These are phyloP conservation scores for Phallusia fumigata DNA, from an alignment of 23 tunicate species.

Conservation along the genomic window DNA sequence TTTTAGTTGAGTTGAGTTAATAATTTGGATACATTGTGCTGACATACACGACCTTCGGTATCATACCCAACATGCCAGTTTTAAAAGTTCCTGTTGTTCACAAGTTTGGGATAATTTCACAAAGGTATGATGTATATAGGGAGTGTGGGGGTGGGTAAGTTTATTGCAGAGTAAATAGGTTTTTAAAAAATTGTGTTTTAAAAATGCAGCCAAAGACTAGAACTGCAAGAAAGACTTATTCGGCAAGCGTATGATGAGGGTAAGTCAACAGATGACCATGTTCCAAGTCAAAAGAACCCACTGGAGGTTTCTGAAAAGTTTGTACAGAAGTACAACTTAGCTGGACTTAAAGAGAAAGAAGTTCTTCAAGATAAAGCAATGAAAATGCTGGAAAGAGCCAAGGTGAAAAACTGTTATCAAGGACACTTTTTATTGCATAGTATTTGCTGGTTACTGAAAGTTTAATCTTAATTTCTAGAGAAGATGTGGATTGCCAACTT, in stretches of 20 bases:
- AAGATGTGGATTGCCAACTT: slow-evolving; percentile 61
- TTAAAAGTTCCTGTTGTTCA: slow-evolving; percentile 75
- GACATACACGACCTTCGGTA: too few relatives aligned
- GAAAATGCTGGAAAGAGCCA: slow-evolving; percentile 63
- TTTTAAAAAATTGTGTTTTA: too few relatives aligned
- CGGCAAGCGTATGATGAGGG: slow-evolving; percentile 61
- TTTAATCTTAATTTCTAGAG: slow-evolving; percentile 19
- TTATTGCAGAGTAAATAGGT: too few relatives aligned
- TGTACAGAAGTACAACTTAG: slow-evolving; percentile 71
- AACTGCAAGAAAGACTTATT: slow-evolving; percentile 66
- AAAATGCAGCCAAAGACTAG: slow-evolving; percentile 65
- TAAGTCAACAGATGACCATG: slow-evolving; percentile 1
- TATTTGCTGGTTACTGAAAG: background rate
- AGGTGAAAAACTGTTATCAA: slow-evolving; percentile 36
- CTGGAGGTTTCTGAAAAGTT: slow-evolving; percentile 90
- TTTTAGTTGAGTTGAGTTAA: too few relatives aligned
- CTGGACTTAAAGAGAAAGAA: slow-evolving; percentile 55
- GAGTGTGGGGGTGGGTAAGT: too few relatives aligned
- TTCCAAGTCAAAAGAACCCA: slow-evolving; percentile 32
- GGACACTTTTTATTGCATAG: too few relatives aligned
- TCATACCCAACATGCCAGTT: slow-evolving; percentile 53
- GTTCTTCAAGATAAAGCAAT: slow-evolving; percentile 50
- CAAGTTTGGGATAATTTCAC: slow-evolving; percentile 91
- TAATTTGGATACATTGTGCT: background rate
- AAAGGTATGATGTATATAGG: too few relatives aligned